A percentile compares a stretch with the other conserved stretches of the same genome.
phyloP scores from a whole-genome alignment of 2,113 vertebrate genomes.

The Takifugu bimaculatus region DNA sequence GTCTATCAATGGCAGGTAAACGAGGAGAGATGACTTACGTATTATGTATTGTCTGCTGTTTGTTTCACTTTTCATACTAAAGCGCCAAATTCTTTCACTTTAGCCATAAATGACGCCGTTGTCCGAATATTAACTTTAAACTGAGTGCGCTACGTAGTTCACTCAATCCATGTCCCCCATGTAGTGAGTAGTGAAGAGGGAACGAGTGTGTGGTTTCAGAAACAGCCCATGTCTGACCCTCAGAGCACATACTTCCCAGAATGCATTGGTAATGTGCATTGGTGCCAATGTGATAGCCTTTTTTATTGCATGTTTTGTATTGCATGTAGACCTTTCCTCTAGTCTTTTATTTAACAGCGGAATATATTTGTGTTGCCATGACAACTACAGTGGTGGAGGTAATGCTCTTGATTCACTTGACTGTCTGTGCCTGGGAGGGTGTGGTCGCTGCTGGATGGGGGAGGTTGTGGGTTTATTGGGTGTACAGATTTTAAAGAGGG shows the following conservation, averaged over 20 bases:
- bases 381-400: conserved; percentile 57
- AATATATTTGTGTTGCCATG: conserved; percentile 64
- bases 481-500: conserved; percentile 26
- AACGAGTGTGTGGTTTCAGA: too few relatives aligned
- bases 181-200: too few relatives aligned
- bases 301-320: conserved; percentile 8
- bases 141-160: too few relatives aligned
- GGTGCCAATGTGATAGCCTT: not conserved
- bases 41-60: too few relatives aligned
- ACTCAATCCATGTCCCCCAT: too few relatives aligned
- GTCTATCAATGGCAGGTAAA: too few relatives aligned
- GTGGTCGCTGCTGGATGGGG: conserved; percentile 30
- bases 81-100: too few relatives aligned
- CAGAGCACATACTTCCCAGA: conserved; percentile 10
- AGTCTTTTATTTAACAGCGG: conserved; percentile 28
- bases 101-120: too few relatives aligned
- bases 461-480: conserved; percentile 18
- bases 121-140: too few relatives aligned
- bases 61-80: too few relatives aligned
- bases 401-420: conserved; percentile 49
- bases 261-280: conserved; percentile 3
- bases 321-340: conserved; percentile 7
- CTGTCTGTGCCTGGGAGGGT: conserved; percentile 34
- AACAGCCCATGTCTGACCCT: not conserved
- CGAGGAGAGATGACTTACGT: too few relatives aligned